Evolutionary conservation across 2,797 vertebrate genomes (phyloP).

Genomic region (Brachyalestes nurse): DNA sequence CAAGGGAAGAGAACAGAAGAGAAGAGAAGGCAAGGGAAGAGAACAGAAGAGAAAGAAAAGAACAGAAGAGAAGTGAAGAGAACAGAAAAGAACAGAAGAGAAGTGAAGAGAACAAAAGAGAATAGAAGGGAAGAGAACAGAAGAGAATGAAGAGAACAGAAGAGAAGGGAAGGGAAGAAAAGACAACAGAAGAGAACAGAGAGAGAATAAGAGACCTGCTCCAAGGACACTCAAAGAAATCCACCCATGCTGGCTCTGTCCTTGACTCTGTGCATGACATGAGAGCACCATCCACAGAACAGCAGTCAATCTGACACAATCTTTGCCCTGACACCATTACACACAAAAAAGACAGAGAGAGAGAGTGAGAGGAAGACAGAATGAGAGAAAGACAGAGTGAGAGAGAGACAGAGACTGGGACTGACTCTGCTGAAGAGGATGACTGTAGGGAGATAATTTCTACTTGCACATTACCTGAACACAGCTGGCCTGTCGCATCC

Average conservation of each 20-base stretch:
- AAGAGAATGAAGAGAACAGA: not conserved
- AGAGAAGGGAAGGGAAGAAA: not conserved
- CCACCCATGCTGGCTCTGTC: not conserved
- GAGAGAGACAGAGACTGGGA: conserved; percentile 15
- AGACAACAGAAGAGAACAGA: not conserved
- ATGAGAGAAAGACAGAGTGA: not conserved
- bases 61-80: not conserved
- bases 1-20: not conserved
- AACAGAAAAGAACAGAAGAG: not conserved
- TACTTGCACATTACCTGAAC: conserved; percentile 55
- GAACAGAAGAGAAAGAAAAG: not conserved
- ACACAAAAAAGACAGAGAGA: not conserved
- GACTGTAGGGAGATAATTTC: conserved; percentile 24
- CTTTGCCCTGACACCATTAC: conserved; percentile 2
- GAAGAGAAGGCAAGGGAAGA: not conserved
- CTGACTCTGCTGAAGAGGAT: not conserved
- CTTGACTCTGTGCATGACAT: not conserved
- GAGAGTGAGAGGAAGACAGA: not conserved
- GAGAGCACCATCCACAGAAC: conserved; percentile 11
- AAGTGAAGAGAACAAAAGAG: not conserved
- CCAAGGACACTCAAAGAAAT: conserved; percentile 12
- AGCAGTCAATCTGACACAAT: conserved; percentile 15
- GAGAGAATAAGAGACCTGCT: not conserved
- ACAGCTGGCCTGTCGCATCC: conserved; percentile 55
- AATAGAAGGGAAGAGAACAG: not conserved